These are phyloP conservation scores for Elysia chlorotica DNA, from an alignment of 1,140 invertebrate species.

Conservation along the genomic window DNA sequence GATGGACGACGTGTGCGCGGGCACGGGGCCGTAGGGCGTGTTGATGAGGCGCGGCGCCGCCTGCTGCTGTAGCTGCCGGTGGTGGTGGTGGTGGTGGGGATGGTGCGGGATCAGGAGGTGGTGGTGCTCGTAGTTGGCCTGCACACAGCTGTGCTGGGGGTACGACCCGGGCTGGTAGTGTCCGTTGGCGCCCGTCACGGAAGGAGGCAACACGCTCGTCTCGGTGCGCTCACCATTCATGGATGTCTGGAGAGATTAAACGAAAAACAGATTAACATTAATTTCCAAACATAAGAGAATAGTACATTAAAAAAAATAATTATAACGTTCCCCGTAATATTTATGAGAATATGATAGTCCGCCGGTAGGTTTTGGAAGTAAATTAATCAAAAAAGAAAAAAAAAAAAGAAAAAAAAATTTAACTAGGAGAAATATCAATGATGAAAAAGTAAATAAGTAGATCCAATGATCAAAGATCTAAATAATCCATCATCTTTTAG, in stretches of 20 bases:
- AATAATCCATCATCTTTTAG: too few species aligned
- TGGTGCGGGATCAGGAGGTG: background rate
- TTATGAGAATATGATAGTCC: too few species aligned
- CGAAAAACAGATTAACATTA: too few species aligned
- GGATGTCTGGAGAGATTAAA: conserved; percentile 13
- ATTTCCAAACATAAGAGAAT: too few species aligned
- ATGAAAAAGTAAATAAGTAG: too few species aligned
- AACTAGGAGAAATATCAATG: too few species aligned
- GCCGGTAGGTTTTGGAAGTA: too few species aligned
- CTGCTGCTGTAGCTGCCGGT: conserved; percentile 12
- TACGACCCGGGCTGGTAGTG: conserved; percentile 13
- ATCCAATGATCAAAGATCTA: too few species aligned
- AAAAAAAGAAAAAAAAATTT: too few species aligned
- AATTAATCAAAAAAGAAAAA: too few species aligned
- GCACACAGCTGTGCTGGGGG: conserved; percentile 18
- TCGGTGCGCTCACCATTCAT: conserved; percentile 22
- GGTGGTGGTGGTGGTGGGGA: conserved; percentile 12
- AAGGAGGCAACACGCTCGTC: conserved; percentile 8
- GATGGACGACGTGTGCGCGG: conserved; percentile 18
- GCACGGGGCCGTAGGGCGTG: conserved; percentile 16
- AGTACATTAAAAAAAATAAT: too few species aligned
- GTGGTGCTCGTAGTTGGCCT: conserved; percentile 15
- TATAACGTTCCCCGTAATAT: too few species aligned
- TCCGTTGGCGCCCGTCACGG: background rate
- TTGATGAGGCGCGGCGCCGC: conserved; percentile 9